Conservation (phyloP, 1,140 invertebrate species). For the Drosophila nebulosa region DNA sequence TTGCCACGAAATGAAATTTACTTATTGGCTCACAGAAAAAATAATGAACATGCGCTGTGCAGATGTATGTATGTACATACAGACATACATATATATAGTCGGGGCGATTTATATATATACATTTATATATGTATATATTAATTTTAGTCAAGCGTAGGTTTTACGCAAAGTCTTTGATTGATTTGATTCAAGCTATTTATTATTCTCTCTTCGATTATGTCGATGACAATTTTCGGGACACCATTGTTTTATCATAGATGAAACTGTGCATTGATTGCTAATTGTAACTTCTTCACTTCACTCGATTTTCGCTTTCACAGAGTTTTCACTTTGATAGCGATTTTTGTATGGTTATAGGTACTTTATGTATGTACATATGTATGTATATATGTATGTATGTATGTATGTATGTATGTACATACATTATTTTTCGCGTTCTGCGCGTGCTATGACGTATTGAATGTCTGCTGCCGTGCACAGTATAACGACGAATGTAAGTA, state of each 20-base stretch:
- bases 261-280: background rate
- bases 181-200: background rate
- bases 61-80: background rate
- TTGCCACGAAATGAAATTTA: background rate
- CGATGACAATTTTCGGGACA: background rate
- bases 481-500: slow-evolving; percentile 42
- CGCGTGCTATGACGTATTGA: slow-evolving; percentile 10
- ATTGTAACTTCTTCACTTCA: background rate
- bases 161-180: background rate
- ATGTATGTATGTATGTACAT: background rate
- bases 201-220: background rate
- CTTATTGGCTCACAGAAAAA: slow-evolving; percentile 7
- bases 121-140: background rate
- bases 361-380: background rate
- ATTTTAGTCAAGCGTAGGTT: background rate
- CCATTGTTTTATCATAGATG: background rate
- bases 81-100: background rate
- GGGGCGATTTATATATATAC: background rate
- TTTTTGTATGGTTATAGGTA: background rate
- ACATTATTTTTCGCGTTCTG: background rate
- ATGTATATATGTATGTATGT: slow-evolving; percentile 21
- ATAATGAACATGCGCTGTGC: slow-evolving; percentile 8
- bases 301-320: background rate
- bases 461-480: slow-evolving; percentile 37
- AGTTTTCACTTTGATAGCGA: background rate